Percentiles rank a stretch among this genome's conserved stretches.
Conservation (phyloP, 1,140 invertebrate species). For the Bilobella aurantiaca region DNA sequence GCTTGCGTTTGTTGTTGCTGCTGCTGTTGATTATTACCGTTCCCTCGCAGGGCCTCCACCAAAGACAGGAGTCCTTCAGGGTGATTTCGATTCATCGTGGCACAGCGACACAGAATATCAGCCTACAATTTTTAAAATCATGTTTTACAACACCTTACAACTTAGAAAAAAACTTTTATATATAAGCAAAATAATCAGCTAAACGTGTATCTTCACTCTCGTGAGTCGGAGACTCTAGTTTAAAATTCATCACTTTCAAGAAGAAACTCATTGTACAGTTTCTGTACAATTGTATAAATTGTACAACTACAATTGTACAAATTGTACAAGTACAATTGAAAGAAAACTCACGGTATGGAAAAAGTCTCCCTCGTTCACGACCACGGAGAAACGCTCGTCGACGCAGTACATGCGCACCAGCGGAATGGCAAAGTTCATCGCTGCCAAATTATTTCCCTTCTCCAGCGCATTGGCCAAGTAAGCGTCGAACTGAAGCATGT, state of each 20-base stretch:
- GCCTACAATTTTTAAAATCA: slow-evolving; percentile 13
- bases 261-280: neutral
- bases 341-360: slow-evolving; percentile 63
- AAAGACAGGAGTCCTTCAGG: slow-evolving; percentile 68
- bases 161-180: neutral
- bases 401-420: slow-evolving; percentile 77
- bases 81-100: slow-evolving; percentile 58
- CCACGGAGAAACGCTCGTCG: slow-evolving; percentile 67
- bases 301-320: no score
- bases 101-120: slow-evolving; percentile 63
- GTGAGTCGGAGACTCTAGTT: slow-evolving; percentile 21
- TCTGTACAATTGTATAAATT: slow-evolving; percentile 3
- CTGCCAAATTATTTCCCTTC: slow-evolving; percentile 69
- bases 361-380: slow-evolving; percentile 71
- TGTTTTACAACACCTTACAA: neutral
- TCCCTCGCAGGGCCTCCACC: slow-evolving; percentile 62
- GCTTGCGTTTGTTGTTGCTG: slow-evolving; percentile 1
- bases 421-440: slow-evolving; percentile 80
- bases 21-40: slow-evolving; percentile 48
- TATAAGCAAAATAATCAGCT: neutral
- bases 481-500: slow-evolving; percentile 66
- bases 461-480: slow-evolving; percentile 78
- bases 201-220: neutral
- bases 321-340: no score
- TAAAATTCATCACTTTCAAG: slow-evolving; percentile 8